phyloP scores from a whole-genome alignment of 2,113 vertebrate species.

The Campylorhamphus procurvoides region DNA sequence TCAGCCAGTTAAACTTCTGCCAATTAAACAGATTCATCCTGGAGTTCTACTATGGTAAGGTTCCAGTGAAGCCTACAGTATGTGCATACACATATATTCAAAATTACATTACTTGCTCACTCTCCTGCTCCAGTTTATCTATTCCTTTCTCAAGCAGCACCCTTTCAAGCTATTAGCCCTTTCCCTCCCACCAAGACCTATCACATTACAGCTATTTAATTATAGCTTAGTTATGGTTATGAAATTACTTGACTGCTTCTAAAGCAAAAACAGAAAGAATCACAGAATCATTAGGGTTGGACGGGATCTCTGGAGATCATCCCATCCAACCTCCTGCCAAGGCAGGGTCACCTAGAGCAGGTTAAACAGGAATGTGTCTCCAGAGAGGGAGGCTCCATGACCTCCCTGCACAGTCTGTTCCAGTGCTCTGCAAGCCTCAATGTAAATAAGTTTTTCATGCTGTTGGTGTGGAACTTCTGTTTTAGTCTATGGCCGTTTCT shows the following conservation, averaged over 20 bases:
- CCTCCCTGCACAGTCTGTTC: background rate
- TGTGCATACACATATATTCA: accelerated
- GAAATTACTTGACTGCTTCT: background rate
- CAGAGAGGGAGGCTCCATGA: background rate
- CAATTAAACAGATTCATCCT: background rate
- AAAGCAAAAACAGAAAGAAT: background rate
- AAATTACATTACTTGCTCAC: background rate
- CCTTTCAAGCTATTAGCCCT: background rate
- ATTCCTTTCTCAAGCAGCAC: background rate
- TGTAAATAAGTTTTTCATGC: background rate
- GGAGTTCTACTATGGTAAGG: background rate
- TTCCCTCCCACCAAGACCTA: background rate
- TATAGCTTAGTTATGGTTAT: background rate
- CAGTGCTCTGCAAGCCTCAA: background rate
- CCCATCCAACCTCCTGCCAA: accelerated
- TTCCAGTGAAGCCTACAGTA: background rate
- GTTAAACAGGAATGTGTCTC: background rate
- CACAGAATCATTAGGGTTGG: background rate
- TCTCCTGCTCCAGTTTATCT: background rate
- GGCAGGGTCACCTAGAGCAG: background rate
- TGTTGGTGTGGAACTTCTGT: background rate
- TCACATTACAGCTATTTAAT: background rate
- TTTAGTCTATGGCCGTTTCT: background rate
- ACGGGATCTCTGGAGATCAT: background rate
- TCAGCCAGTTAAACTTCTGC: background rate